Base-by-base conservation (phyloP, 2,888 invertebrate genomes). In the Nyleta sp. region DNA sequence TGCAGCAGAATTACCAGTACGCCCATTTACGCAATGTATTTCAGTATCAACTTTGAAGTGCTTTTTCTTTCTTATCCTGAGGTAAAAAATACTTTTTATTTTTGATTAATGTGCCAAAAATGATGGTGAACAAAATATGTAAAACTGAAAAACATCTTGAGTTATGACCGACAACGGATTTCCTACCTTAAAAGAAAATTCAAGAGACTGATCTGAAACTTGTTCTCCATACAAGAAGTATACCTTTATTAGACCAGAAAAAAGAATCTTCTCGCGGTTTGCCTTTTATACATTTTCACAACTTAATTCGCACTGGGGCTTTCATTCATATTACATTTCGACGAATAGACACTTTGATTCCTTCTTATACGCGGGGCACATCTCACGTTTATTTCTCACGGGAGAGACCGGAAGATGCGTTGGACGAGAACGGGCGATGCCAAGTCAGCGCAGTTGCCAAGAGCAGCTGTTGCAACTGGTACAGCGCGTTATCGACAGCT, bases 361-460 rank as follows among this genome's bases (percentile, higher is more conserved):
- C 11, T 55, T 64, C 68, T 24, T 35, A 35, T 70, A 40, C 33
- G 60, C 35, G 18, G 10, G 17, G 52, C 50, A 52, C 35, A 48
- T 59, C 22, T 40, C 40, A 35, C 53, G 52, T 53, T 71, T 76
- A 71, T 76, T 75, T 75, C 62, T 75, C 52, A 35, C n/a, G n/a
- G n/a, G n/a, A n/a, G n/a, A n/a, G n/a, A n/a, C n/a, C 40, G 17
- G 33, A 38, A 53, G 62, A 50, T 64, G 57, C 70, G 50, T 62
- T n/a, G 42, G 17, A 35, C 44, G 42, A 64, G 33, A 13, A 52
- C 46, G 18, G 46, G 24, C 38, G 28, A 57, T 64, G 70, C 70
- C 57, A 62, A 76, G 52, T 64, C 75, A 71, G 44, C 76, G 42
- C 38, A 50, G 70, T 65, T 76, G 76, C 70, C 76, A 76, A 59